Evolutionary conservation across 2,113 vertebrate genomes (phyloP).

Genomic region (Phycodurus eques): DNA sequence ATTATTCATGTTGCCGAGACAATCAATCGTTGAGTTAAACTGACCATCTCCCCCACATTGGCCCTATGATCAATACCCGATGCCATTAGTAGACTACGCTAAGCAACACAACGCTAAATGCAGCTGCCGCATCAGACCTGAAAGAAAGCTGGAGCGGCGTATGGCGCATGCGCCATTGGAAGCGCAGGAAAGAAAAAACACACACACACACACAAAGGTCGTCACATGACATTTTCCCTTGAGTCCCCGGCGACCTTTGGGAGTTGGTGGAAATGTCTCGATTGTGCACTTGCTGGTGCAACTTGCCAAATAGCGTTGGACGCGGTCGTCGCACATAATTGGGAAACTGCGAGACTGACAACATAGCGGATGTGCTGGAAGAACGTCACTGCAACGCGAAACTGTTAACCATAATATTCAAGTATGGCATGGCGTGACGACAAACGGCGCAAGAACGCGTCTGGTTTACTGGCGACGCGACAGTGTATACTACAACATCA

Average conservation of each 20-base stretch:
- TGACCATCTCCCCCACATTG: neutral
- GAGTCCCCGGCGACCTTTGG: slow-evolving; percentile 27
- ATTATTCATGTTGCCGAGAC: slow-evolving; percentile 25
- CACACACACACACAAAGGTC: slow-evolving; percentile 8
- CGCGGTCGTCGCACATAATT: neutral
- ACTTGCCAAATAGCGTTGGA: neutral
- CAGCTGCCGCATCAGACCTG: slow-evolving; percentile 12
- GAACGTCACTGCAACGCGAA: neutral
- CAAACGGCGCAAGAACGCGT: neutral
- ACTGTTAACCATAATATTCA: neutral
- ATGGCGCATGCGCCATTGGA: slow-evolving; percentile 56
- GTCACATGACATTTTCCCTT: slow-evolving; percentile 62
- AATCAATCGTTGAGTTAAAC: slow-evolving; percentile 5
- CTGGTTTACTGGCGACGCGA: neutral
- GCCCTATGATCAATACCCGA: neutral
- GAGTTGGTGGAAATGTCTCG: slow-evolving; percentile 45
- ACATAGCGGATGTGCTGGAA: neutral
- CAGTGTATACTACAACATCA: neutral
- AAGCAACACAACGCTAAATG: neutral
- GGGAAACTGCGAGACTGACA: neutral
- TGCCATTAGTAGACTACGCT: neutral
- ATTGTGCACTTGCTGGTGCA: neutral
- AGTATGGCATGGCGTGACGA: neutral
- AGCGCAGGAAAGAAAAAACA: neutral
- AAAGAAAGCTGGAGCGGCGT: slow-evolving; percentile 10